Conservation (phyloP, 2,888 invertebrate genomes). For the Drosophila nr. fundita region DNA sequence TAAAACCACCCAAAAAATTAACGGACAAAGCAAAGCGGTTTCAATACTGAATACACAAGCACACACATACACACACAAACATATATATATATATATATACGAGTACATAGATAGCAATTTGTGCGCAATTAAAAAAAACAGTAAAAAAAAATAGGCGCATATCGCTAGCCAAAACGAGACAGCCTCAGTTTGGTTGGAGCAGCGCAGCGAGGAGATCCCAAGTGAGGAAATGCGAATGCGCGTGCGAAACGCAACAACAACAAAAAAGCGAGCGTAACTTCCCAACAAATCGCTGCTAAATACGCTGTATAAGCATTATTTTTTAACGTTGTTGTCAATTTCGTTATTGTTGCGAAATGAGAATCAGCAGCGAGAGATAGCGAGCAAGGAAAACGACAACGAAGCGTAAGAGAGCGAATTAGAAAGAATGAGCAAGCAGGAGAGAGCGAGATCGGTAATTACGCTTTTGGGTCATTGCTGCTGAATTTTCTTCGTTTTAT, state of each 20-base stretch:
- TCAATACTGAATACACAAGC: conserved; percentile 16
- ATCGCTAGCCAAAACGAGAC: conserved; percentile 30
- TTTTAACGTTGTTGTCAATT: conserved; percentile 26
- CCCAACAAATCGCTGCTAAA: conserved; percentile 56
- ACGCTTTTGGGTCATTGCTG: conserved; percentile 49
- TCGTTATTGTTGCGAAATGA: conserved; percentile 44
- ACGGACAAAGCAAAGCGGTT: conserved; percentile 51
- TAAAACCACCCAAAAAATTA: conserved; percentile 63
- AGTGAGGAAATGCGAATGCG: conserved; percentile 54
- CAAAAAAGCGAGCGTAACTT: conserved; percentile 55
- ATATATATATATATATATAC: not conserved
- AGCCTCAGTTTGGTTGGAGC: conserved; percentile 16
- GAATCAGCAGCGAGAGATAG: conserved; percentile 12
- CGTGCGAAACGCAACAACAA: conserved; percentile 59
- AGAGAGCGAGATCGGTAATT: conserved; percentile 29
- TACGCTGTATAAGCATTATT: conserved; percentile 13
- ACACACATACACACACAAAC: conserved; percentile 2
- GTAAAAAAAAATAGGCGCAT: conserved; percentile 8
- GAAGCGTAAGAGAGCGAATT: not conserved
- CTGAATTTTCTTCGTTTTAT: conserved; percentile 22
- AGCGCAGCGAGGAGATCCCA: conserved; percentile 31
- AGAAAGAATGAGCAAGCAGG: not conserved
- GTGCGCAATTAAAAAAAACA: conserved; percentile 38
- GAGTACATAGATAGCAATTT: conserved; percentile 40
- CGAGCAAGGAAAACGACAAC: conserved; percentile 20